Evolutionary conservation across 2,888 invertebrate genomes (phyloP).

Genomic region (Griposia aprilina): DNA sequence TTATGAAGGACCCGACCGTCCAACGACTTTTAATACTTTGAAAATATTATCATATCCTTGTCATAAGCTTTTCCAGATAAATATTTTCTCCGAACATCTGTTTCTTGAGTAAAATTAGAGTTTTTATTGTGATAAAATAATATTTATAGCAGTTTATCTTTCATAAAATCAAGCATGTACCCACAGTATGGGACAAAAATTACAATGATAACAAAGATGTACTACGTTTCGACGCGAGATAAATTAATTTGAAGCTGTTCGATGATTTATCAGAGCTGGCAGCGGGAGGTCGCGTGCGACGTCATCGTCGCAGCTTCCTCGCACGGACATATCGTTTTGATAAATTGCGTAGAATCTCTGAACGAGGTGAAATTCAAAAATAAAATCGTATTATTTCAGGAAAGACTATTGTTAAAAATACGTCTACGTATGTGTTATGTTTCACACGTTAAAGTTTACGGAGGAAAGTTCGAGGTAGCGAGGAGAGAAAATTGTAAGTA

Average conservation of each 20-base stretch:
- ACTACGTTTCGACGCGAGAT: conserved; percentile 78
- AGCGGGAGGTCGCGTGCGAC: conserved; percentile 76
- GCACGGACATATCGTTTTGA: conserved; percentile 82
- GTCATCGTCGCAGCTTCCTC: conserved; percentile 81
- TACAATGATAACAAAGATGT: conserved; percentile 72
- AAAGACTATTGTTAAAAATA: conserved; percentile 64
- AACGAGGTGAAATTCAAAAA: conserved; percentile 79
- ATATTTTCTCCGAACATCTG: conserved; percentile 71
- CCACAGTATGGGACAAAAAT: conserved; percentile 21
- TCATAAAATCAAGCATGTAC: conserved; percentile 24
- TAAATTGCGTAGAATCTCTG: conserved; percentile 84
- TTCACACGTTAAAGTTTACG: conserved; percentile 66
- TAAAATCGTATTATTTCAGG: conserved; percentile 67
- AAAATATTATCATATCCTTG: conserved; percentile 81
- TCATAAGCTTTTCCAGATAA: conserved; percentile 75
- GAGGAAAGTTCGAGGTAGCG: conserved; percentile 68
- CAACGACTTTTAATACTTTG: conserved; percentile 83
- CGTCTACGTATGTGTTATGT: conserved; percentile 38
- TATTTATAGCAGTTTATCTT: conserved; percentile 36
- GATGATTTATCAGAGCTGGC: conserved; percentile 83
- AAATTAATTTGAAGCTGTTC: conserved; percentile 80
- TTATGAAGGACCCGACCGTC: conserved; percentile 83
- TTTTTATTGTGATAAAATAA: conserved; percentile 58
- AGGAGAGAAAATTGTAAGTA: conserved; percentile 57
- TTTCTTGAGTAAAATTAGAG: conserved; percentile 66